These are phyloP conservation scores for Prionace glauca DNA, from an alignment of 2,797 vertebrate species.

Conservation along the genomic window DNA sequence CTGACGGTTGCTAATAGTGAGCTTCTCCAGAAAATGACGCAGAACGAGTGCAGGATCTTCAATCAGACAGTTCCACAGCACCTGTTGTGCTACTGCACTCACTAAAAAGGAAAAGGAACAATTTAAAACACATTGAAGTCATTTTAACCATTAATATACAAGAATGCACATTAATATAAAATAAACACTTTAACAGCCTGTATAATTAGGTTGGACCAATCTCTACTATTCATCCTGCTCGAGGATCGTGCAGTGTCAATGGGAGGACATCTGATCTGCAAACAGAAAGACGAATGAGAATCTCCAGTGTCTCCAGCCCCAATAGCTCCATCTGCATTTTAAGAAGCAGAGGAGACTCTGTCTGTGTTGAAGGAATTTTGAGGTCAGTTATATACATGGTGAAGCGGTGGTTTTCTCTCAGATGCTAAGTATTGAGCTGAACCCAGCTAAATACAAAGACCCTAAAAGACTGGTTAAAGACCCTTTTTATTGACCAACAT, in stretches of 20 bases:
- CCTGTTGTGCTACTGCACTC: slow-evolving; percentile 93
- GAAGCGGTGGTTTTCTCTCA: too few species aligned
- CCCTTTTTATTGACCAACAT: too few species aligned
- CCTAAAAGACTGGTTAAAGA: too few species aligned
- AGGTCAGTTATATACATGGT: neutral
- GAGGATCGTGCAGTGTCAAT: neutral
- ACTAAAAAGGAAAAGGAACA: slow-evolving; percentile 58
- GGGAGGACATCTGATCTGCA: neutral
- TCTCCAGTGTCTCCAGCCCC: too few species aligned
- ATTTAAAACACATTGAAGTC: neutral
- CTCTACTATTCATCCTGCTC: neutral
- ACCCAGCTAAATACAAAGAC: too few species aligned
- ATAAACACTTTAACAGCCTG: neutral
- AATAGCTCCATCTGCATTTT: neutral
- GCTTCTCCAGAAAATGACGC: slow-evolving; percentile 92
- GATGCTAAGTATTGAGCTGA: too few species aligned
- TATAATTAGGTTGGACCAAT: neutral
- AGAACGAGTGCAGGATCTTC: slow-evolving; percentile 95
- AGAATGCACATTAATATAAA: neutral
- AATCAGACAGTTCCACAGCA: slow-evolving; percentile 97
- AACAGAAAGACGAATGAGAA: neutral
- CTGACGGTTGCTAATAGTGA: slow-evolving; percentile 96
- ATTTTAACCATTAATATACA: neutral
- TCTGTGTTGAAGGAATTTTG: neutral
- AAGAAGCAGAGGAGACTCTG: neutral